Evolutionary conservation across 2,797 vertebrate species (phyloP), one percentile per base, ranked within the genome.

Genomic region (Hylomyscus alleni): DNA sequence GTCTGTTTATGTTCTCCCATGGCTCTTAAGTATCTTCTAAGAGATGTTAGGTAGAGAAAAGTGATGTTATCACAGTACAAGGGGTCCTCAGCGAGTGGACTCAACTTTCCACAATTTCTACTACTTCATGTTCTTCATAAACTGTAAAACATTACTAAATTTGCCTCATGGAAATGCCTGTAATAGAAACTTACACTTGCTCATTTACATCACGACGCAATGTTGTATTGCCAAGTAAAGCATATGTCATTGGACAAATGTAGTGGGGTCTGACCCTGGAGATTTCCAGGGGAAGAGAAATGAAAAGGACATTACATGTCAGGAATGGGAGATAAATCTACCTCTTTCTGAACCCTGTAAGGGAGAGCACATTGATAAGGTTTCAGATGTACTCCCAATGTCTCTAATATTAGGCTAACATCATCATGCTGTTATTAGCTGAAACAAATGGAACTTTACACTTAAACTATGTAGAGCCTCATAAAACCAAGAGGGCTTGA

Each of bases 301-400:
- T 37, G 24, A 72, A 67, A 67, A 47, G 6, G 11, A 2, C 3
- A n/a, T 62, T 1, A 31, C 15, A 17, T 14, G 17, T 17, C 12
- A n/a, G 22, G 0, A 34, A 12, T 44, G 22, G n/a, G 47, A 44
- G 22, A 73, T 56, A 67, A 73, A 62, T 67, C 29, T 65, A 34
- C 9, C 4, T 11, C 65, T 60, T 93, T 47, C 54, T 88, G 50
- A 93, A 34, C 67, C 50, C 0, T 11, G 2, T 56, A 77, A 1
- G 44, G 8, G 50, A 26, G 19, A 0, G 31, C 6, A 10, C 44
- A 60, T 17, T 58, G 6, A 24, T 60, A 19, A 44, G n/a, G 24
- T 6, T 19, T 67, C 10, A 29, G 1, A 3, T 14, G 8, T 3
- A 24, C 10, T 34, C 47, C 31, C 13, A n/a, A 78, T 0, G 6